These are phyloP conservation scores for Trichonephila inaurata DNA, from an alignment of 1,140 invertebrate genomes.

Conservation along the genomic window DNA sequence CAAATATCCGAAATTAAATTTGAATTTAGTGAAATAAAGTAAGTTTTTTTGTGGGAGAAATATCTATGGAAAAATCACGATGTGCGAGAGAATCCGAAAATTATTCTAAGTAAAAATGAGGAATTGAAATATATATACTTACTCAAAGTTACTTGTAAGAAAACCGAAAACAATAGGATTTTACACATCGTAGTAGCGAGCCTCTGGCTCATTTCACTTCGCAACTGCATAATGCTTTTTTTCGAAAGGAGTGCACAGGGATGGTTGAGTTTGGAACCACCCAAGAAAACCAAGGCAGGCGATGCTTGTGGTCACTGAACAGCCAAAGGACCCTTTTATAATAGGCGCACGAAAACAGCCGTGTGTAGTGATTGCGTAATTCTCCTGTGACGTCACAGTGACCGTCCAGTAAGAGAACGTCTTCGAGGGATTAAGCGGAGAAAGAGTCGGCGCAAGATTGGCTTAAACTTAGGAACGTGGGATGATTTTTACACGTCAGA, in stretches of 20 bases:
- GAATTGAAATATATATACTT: background rate
- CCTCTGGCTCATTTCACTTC: background rate
- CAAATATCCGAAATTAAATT: too few species aligned
- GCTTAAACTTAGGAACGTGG: constrained; percentile 48
- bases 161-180: constrained; percentile 45
- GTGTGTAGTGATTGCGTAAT: constrained; percentile 41
- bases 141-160: constrained; percentile 37
- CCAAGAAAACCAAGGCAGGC: constrained; percentile 3
- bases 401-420: constrained; percentile 21
- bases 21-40: too few species aligned
- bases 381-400: constrained; percentile 42
- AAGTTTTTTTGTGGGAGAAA: too few species aligned
- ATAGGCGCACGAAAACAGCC: background rate
- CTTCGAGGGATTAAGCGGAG: constrained; percentile 21
- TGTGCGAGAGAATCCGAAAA: too few species aligned
- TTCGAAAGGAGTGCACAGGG: background rate
- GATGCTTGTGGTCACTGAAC: constrained; percentile 15
- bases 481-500: background rate
- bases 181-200: constrained; percentile 11
- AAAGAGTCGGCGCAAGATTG: constrained; percentile 9
- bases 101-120: background rate
- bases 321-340: constrained; percentile 48
- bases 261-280: background rate
- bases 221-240: background rate
- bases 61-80: too few species aligned